Percentiles rank a stretch among this genome's conserved stretches.
phyloP scores from a whole-genome alignment of 2,113 vertebrate species.

The Patagioenas fasciata region DNA sequence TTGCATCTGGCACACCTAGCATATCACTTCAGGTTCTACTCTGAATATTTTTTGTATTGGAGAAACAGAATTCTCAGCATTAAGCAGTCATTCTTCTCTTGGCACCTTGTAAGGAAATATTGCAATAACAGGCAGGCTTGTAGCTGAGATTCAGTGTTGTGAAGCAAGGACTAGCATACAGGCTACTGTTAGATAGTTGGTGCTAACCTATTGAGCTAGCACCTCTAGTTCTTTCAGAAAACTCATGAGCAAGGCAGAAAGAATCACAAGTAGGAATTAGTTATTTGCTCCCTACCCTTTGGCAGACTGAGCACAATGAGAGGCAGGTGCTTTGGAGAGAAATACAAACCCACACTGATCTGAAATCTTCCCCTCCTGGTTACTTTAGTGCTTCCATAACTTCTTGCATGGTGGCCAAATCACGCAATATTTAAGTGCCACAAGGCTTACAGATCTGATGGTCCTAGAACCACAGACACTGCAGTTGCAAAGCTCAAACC shows the following conservation, averaged over 20 bases:
- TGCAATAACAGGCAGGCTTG: not conserved
- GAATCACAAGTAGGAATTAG: not conserved
- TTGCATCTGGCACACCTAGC: not conserved
- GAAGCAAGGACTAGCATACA: not conserved
- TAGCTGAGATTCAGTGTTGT: not conserved
- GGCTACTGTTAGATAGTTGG: too few relatives aligned
- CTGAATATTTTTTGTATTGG: not conserved
- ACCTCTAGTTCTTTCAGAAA: not conserved
- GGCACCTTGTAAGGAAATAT: not conserved
- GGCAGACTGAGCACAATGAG: accelerated
- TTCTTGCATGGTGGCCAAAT: not conserved
- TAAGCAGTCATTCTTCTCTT: not conserved
- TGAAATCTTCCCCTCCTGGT: not conserved
- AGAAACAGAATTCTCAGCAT: not conserved
- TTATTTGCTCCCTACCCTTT: not conserved
- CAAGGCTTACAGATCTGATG: not conserved
- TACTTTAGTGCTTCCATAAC: not conserved
- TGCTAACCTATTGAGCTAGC: not conserved
- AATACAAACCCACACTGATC: not conserved
- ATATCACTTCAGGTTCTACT: not conserved
- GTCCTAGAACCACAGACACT: not conserved
- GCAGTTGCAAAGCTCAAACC: not conserved
- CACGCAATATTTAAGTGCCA: not conserved
- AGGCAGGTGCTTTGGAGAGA: not conserved
- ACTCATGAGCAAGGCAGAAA: not conserved